phyloP scores from a whole-genome alignment of 2,888 invertebrate genomes.

The Pandemis cinnamomeana region DNA sequence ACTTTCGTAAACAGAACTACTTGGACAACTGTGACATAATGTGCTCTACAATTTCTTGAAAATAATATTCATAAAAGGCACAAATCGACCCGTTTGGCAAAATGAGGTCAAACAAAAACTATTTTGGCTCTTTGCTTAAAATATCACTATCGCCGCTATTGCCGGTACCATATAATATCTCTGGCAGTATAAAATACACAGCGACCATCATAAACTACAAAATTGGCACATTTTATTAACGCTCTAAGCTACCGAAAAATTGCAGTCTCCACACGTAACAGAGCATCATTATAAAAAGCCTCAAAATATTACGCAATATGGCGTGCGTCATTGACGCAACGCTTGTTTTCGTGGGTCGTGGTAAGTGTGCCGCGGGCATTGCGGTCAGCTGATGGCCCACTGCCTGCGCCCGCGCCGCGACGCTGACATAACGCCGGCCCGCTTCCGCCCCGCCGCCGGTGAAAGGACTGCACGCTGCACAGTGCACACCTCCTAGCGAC shows the following conservation, averaged over 20 bases:
- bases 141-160: too few relatives aligned
- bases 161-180: neutral
- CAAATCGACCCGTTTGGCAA: neutral
- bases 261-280: slow-evolving; percentile 50
- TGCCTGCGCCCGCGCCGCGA: slow-evolving; percentile 51
- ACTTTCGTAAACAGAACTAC: too few relatives aligned
- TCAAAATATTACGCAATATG: slow-evolving; percentile 71
- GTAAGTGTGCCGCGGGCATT: slow-evolving; percentile 80
- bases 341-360: slow-evolving; percentile 79
- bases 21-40: neutral
- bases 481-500: slow-evolving; percentile 40
- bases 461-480: slow-evolving; percentile 50
- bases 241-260: slow-evolving; percentile 42
- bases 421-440: slow-evolving; percentile 68
- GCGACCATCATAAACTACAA: slow-evolving; percentile 14
- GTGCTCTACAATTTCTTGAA: neutral
- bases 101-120: neutral
- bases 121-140: too few relatives aligned
- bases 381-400: slow-evolving; percentile 81
- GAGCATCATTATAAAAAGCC: slow-evolving; percentile 57
- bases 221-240: slow-evolving; percentile 38
- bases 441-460: slow-evolving; percentile 73
- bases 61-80: too few relatives aligned
- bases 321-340: slow-evolving; percentile 76
- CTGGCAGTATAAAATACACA: neutral